Evolutionary conservation across 2,888 invertebrate genomes (phyloP), one percentile per base, ranked within the genome.

Genomic region (Drosophila pegasa): DNA sequence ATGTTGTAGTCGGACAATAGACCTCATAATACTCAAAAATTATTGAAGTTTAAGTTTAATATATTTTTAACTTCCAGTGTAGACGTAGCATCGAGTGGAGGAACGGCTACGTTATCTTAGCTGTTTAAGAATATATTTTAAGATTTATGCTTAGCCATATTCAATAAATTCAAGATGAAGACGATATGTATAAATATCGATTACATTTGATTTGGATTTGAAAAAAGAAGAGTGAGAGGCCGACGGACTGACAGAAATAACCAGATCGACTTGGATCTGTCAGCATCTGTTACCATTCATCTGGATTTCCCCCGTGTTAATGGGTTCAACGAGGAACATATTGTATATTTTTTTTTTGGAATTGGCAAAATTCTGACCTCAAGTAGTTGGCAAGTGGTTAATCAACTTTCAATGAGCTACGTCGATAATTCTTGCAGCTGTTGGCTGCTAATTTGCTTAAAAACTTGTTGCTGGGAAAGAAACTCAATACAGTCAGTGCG

Each of bases 361-460:
- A 27, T 50, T 12, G 20, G 16, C 50, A 54, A 33, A 27, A 47
- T 68, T 80, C 50, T 72, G 45, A 29, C 27, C 52, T 31, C 35
- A 77, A 65, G 41, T 75, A 75, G 80, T 74, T 82, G 75, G 79
- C 86, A 87, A 85, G 81, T 81, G 71, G 88, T 72, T 88, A 70
- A 71, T 80, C 82, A 83, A 83, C 82, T 83, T 87, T 88, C 82
- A 83, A 87, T 88, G 84, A 64, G 35, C 61, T 22, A 37, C 60
- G 79, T 62, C 71, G 60, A 76, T 75, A 79, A 71, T 50, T 81
- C 71, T 55, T 79, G 88, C 87, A 77, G 83, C 81, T 71, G 80
- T 71, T 71, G 61, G n/a, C 62, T 65, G 88, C 81, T 88, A 80
- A 87, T 84, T 88, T 84, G 85, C 61, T 73, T 84, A 75, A 71